Percentiles rank a stretch among this genome's conserved stretches.
Evolutionary conservation across 2,797 vertebrate genomes (phyloP).

Genomic region (Sandelia bainsii): DNA sequence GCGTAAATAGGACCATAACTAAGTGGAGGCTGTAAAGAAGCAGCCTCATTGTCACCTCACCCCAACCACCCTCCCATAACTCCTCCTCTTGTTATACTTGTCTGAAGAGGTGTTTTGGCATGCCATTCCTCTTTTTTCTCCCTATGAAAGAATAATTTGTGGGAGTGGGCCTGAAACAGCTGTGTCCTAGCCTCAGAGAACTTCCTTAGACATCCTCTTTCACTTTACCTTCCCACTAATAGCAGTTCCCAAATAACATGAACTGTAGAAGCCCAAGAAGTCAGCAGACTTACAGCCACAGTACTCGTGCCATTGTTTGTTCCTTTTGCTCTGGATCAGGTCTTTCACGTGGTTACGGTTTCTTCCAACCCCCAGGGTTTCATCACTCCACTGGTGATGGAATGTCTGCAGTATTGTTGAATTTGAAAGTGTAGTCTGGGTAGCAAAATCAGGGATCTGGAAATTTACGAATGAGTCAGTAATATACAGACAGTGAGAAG

Average conservation of each 20-base stretch:
- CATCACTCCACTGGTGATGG: constrained; percentile 1
- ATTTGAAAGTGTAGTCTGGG: constrained; percentile 13
- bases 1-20: constrained; percentile 72
- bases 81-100: constrained; percentile 62
- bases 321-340: constrained; percentile 38
- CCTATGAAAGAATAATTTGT: constrained; percentile 67
- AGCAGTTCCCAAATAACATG: constrained; percentile 60
- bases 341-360: constrained; percentile 22
- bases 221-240: constrained; percentile 73
- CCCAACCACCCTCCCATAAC: constrained; percentile 33
- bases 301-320: constrained; percentile 63
- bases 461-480: constrained; percentile 37
- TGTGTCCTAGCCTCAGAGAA: constrained; percentile 63
- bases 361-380: constrained; percentile 35
- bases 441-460: constrained; percentile 38
- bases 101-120: constrained; percentile 71
- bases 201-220: constrained; percentile 59
- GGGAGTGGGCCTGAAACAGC: constrained; percentile 75
- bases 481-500: constrained; percentile 1
- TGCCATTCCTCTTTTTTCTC: constrained; percentile 58
- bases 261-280: constrained; percentile 30
- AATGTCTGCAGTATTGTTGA: constrained; percentile 42
- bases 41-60: constrained; percentile 74
- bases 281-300: constrained; percentile 23
- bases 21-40: constrained; percentile 65